Conservation (phyloP, 2,113 vertebrate genomes). For the Marcusenius ussheri region DNA sequence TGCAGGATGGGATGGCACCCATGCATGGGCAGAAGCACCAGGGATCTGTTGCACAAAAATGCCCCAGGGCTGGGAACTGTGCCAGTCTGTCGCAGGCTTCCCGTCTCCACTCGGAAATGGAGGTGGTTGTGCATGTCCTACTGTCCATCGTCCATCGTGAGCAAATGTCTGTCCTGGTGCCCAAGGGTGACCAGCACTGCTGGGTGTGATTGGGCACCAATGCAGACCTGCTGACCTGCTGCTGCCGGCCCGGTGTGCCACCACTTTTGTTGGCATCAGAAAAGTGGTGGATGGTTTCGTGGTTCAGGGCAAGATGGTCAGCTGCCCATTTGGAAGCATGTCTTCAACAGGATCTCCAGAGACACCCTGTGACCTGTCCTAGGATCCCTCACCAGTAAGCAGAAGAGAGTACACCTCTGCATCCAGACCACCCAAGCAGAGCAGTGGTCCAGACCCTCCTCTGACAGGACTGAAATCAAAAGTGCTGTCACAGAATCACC, state of each 20-base stretch:
- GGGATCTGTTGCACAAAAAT: background rate
- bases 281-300: slow-evolving; percentile 57
- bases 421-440: slow-evolving; percentile 77
- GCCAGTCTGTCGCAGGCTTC: too few relatives aligned
- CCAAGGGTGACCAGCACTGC: slow-evolving; percentile 76
- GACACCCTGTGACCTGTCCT: slow-evolving; percentile 56
- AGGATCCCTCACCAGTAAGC: slow-evolving; percentile 82
- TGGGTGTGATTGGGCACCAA: slow-evolving; percentile 77
- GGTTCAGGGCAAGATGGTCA: slow-evolving; percentile 47
- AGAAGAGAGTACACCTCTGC: slow-evolving; percentile 89
- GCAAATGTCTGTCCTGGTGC: slow-evolving; percentile 71
- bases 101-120: slow-evolving; percentile 76
- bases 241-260: slow-evolving; percentile 48
- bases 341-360: slow-evolving; percentile 43
- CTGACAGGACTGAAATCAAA: slow-evolving; percentile 63
- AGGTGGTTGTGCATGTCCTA: slow-evolving; percentile 90
- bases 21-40: background rate
- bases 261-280: slow-evolving; percentile 72
- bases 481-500: slow-evolving; percentile 49
- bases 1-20: slow-evolving; percentile 46
- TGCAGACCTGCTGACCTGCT: slow-evolving; percentile 73
- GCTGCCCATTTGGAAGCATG: slow-evolving; percentile 50
- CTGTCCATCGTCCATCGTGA: slow-evolving; percentile 83
- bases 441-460: slow-evolving; percentile 13
- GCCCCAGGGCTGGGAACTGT: background rate